A percentile compares a stretch with the other conserved stretches of the same genome.
phyloP scores from a whole-genome alignment of 2,797 vertebrate genomes.

The Lithobates sylvaticus region DNA sequence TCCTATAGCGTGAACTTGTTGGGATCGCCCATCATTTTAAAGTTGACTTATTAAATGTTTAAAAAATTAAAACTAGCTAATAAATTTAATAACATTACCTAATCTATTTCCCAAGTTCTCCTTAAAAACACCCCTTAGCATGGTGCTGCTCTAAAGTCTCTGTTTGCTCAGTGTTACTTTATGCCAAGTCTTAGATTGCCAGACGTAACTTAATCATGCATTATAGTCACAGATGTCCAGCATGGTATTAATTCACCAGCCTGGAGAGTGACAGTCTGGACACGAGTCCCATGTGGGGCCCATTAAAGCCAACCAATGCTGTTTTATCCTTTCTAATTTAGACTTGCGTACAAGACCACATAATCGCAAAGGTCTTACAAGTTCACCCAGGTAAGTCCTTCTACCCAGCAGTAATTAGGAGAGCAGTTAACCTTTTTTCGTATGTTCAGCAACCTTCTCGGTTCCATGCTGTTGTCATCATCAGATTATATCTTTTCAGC shows the following conservation, averaged over 20 bases:
- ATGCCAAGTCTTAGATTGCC: conserved; percentile 11
- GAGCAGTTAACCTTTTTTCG: conserved; percentile 3
- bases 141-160: neutral
- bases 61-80: no score
- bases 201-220: conserved; percentile 45
- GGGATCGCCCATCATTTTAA: no score
- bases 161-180: neutral
- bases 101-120: no score
- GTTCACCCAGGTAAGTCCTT: conserved; percentile 12
- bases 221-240: conserved; percentile 39
- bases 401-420: conserved; percentile 22
- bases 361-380: conserved; percentile 25
- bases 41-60: no score
- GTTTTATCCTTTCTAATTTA: conserved; percentile 17
- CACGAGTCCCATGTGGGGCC: neutral
- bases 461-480: neutral
- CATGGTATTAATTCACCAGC: conserved; percentile 20
- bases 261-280: conserved; percentile 41
- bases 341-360: conserved; percentile 5
- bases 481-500: neutral
- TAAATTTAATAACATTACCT: no score
- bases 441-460: neutral
- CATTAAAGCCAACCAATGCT: conserved; percentile 1
- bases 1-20: no score
- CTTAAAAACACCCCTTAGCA: neutral